Evolutionary conservation across 2,113 vertebrate genomes (phyloP), one percentile per base, ranked within the genome.

Genomic region (Mugil cephalus): DNA sequence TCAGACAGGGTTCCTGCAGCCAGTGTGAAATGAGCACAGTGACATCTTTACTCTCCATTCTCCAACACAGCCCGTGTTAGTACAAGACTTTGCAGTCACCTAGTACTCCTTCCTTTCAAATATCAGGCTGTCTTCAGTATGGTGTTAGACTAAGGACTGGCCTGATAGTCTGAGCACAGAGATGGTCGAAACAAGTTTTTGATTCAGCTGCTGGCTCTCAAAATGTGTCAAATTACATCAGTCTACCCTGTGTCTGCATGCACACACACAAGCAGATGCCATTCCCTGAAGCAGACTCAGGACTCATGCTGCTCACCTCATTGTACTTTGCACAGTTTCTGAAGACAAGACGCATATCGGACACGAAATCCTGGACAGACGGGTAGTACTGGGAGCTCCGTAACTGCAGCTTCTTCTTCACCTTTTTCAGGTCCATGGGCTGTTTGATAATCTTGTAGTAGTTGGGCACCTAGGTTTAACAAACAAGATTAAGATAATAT

Each of bases 401-500:
- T 77, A 94, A 93, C 80, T 97, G 96, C 61, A 99, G 94, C 80
- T 96, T 99, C 93, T 94, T 96, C 92, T 99, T 99, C 87, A 98
- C 96, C 0, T 94, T 95, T 76, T 96, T 97, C 85, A 99, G 94
- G 91, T 98, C 96, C 98, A 99, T 99, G 13, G 98, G 97, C 74
- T 96, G 95, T 93, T 99, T 99, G 85, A 99, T 99, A 53, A 98
- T 99, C 94, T 98, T 99, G 88, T 98, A 99, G 91, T 99, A 99
- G 92, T 99, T 99, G 77, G 98, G 97, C 92, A 99, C 97, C 98
- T 99, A 47, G 13, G 38, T 66, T 30, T 84, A 71, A 75, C 8
- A 72, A 61, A 48, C 42, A 15, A 34, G 35, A 56, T 17, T 50
- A 5, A 46, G 5, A 35, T 19, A 43, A 18, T 7, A 18, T 43